phyloP scores from a whole-genome alignment of 1,140 invertebrate genomes.

The Ooceraea biroi region DNA sequence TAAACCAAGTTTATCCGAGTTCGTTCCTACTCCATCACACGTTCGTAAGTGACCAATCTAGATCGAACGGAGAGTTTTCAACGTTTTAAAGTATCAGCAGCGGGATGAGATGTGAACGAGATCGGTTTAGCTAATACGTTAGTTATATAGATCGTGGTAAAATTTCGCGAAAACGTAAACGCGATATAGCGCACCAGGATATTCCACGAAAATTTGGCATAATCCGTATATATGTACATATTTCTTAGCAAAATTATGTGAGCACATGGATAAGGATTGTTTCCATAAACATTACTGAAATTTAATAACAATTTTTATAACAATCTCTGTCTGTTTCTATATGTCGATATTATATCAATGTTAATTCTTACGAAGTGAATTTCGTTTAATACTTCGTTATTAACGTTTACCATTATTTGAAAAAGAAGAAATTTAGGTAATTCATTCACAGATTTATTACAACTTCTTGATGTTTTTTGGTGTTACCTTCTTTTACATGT shows the following conservation, averaged over 20 bases:
- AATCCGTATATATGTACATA: not conserved
- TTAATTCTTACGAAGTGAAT: not conserved
- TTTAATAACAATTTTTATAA: not conserved
- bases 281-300: not conserved
- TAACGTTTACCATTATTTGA: not conserved
- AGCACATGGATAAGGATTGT: not conserved
- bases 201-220: slow-evolving; percentile 36
- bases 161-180: not conserved
- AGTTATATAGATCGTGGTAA: slow-evolving; percentile 10
- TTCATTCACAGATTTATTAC: not conserved
- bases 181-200: slow-evolving; percentile 9
- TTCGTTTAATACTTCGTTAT: not conserved
- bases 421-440: slow-evolving; percentile 6
- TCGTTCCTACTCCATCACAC: slow-evolving; percentile 21
- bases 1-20: not conserved
- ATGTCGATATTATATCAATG: not conserved
- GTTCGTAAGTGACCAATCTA: slow-evolving; percentile 22
- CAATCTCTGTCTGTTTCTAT: not conserved
- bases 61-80: not conserved
- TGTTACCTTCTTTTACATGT: not conserved
- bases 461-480: not conserved
- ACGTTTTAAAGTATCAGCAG: slow-evolving; percentile 5
- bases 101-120: not conserved
- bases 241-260: not conserved
- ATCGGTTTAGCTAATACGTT: slow-evolving; percentile 14